These are phyloP conservation scores for Yasuhikotakia modesta DNA, from an alignment of 2,797 vertebrate genomes.

Conservation along the genomic window DNA sequence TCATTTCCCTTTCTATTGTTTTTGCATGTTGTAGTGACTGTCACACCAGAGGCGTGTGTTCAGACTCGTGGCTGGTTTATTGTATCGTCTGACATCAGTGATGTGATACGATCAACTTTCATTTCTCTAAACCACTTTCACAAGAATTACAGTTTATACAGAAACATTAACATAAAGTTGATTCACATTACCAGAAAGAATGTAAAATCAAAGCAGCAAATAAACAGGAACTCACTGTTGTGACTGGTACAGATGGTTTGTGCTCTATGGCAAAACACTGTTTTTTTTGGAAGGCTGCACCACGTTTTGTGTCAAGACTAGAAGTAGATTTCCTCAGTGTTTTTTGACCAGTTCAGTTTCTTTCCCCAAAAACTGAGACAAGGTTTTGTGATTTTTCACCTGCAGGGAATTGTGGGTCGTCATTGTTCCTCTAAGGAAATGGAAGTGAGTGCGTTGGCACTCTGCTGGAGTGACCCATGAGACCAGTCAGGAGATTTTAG, in stretches of 20 bases:
- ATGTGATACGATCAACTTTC: constrained; percentile 12
- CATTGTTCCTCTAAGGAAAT: constrained; percentile 52
- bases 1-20: background rate
- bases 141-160: constrained; percentile 10
- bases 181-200: constrained; percentile 36
- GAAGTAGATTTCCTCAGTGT: constrained; percentile 20
- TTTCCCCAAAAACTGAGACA: constrained; percentile 28
- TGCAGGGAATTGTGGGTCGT: constrained; percentile 58
- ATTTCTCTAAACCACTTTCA: background rate
- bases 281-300: constrained; percentile 2
- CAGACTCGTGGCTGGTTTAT: constrained; percentile 1
- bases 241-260: background rate
- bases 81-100: constrained; percentile 12
- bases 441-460: constrained; percentile 44
- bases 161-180: background rate
- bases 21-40: background rate
- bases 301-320: constrained; percentile 31
- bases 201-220: constrained; percentile 60
- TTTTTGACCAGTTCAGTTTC: constrained; percentile 8
- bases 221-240: constrained; percentile 13
- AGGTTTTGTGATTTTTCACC: constrained; percentile 58
- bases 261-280: background rate
- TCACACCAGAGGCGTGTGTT: constrained; percentile 3
- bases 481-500: constrained; percentile 9
- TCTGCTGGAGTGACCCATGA: constrained; percentile 45